These are phyloP conservation scores for Chydorus sphaericus DNA, from an alignment of 2,888 invertebrate species.

Conservation along the genomic window DNA sequence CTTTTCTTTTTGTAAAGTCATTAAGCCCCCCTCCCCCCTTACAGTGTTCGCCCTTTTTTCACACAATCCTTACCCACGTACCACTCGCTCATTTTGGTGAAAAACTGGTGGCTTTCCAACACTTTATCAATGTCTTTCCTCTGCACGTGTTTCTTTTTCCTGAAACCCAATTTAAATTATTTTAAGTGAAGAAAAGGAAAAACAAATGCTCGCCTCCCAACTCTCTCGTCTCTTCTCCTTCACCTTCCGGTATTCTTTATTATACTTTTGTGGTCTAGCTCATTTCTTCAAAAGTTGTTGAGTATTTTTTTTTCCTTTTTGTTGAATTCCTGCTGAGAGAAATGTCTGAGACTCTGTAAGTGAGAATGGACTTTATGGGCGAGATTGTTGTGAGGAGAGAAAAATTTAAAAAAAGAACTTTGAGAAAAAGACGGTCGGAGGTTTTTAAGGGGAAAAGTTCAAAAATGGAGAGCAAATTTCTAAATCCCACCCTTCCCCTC, in stretches of 20 bases:
- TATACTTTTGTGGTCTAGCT: neutral
- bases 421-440: too few species aligned
- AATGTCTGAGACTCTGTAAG: neutral
- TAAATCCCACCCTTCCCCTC: too few species aligned
- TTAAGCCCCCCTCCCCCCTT: neutral
- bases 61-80: neutral
- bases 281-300: neutral
- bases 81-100: slow-evolving; percentile 4
- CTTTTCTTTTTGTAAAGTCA: slow-evolving; percentile 7
- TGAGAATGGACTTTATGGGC: too few species aligned
- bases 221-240: neutral
- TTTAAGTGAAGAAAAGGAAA: too few species aligned
- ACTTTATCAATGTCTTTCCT: slow-evolving; percentile 3
- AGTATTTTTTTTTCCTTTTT: too few species aligned
- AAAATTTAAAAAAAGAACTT: too few species aligned
- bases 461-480: too few species aligned
- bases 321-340: neutral
- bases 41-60: neutral
- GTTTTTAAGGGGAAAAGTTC: too few species aligned
- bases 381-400: slow-evolving; percentile 1
- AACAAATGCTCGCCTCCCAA: neutral
- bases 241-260: neutral
- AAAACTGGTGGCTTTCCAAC: slow-evolving; percentile 5
- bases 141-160: too few species aligned
- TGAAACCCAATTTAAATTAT: slow-evolving; percentile 6